Evolutionary conservation across 2,113 vertebrate genomes (phyloP), one percentile per base, ranked within the genome.

Genomic region (Vidua macroura): DNA sequence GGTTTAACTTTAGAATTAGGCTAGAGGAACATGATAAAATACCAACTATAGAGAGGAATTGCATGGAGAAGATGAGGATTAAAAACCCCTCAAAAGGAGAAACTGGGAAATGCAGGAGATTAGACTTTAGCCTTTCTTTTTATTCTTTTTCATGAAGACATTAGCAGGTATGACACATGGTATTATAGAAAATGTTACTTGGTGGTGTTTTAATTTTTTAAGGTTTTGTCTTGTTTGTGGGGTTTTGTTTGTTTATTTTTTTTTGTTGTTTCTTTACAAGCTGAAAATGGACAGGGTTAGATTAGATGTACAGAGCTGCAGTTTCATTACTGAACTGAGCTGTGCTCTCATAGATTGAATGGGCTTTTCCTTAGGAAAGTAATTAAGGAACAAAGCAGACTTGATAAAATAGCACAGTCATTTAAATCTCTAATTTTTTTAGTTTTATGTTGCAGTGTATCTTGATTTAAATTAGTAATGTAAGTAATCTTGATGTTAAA

Each of bases 281-380:
- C 23, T 92, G 33, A 44, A 91, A 83, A 79, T 22, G 51, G 59
- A 31, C 41, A 64, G 67, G 41, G 21, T 49, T 84, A 46, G 75
- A 80, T 51, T 73, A 63, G 53, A 51, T 21, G 43, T 51, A 59
- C 30, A 51, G 33, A 53, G 44, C 68, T 87, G 63, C 43, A 58
- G 2, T 74, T 93, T 94, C 72, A 37, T 92, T 89, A 85, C 44
- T 44, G 87, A 85, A 92, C 90, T 60, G 53, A 66, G 31, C 63
- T 76, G 20, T 31, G 46, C 53, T 87, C 18, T 39, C 11, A 10
- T 15, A 77, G 67, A 83, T 41, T 66, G 78, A 93, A 91, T 63
- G 59, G 67, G 22, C 35, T 88, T 95, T 91, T 87, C 73, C 24
- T 77, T 69, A 74, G 70, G 33, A 90, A 90, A 92, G 74, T 80